phyloP scores from a whole-genome alignment of 37 sponge, comb jelly and placozoan genomes.

The Mnemiopsis leidyi region DNA sequence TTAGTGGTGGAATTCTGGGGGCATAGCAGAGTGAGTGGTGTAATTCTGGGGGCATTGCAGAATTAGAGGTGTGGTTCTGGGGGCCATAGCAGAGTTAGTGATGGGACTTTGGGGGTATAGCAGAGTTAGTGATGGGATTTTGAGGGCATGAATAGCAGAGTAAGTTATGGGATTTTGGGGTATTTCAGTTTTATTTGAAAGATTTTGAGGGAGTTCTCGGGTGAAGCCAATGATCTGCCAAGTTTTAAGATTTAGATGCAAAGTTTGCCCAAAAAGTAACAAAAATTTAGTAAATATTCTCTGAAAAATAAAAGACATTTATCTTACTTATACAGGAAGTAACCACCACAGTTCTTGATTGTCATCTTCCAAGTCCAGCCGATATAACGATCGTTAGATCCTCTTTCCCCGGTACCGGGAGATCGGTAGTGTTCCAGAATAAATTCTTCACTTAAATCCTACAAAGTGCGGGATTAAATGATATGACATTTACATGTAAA shows the following conservation, averaged over 20 bases:
- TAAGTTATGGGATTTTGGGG: background rate
- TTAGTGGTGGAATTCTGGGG: background rate
- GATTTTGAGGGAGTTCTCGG: too few relatives aligned
- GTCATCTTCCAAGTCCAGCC: background rate
- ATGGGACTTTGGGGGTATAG: background rate
- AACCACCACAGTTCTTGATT: slow-evolving; percentile 20
- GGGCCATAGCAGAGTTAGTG: background rate
- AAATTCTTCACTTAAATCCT: background rate
- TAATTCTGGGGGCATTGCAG: background rate
- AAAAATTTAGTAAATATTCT: too few relatives aligned
- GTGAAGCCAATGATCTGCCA: too few relatives aligned
- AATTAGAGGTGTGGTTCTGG: background rate
- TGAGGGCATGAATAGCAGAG: background rate
- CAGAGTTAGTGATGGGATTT: background rate
- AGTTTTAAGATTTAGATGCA: too few relatives aligned
- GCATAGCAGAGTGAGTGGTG: background rate
- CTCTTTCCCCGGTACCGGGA: background rate
- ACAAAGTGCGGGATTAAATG: too few relatives aligned
- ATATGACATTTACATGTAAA: too few relatives aligned
- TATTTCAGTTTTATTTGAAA: too few relatives aligned
- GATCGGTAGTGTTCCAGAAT: background rate
- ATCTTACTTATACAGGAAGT: slow-evolving; percentile 12
- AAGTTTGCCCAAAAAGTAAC: too few relatives aligned
- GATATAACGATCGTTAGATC: background rate
- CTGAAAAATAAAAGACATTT: too few relatives aligned